These are phyloP conservation scores for Enteromius afrohamiltoni DNA, from an alignment of 2,797 vertebrate genomes.

Conservation along the genomic window DNA sequence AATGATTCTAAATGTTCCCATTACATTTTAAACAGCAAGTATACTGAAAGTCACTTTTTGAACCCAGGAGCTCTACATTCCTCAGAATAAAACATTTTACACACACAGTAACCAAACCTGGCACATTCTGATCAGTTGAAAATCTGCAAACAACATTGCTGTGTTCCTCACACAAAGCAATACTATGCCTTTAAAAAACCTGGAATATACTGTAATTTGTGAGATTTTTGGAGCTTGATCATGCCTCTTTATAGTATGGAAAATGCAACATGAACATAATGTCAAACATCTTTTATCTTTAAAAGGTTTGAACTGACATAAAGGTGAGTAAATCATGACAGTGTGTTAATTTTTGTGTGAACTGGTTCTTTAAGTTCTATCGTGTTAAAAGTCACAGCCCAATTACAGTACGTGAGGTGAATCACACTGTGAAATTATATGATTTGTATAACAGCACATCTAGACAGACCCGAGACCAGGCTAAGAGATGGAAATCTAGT, in stretches of 20 bases:
- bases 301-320: not conserved
- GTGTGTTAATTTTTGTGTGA: not conserved
- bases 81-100: slow-evolving; percentile 2
- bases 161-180: not conserved
- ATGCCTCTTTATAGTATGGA: not conserved
- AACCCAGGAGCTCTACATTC: not conserved
- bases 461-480: not conserved
- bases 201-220: not conserved
- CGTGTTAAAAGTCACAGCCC: not conserved
- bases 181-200: not conserved
- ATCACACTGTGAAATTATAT: not conserved
- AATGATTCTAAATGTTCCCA: not conserved
- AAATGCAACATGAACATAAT: not conserved
- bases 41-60: not conserved
- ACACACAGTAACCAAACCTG: not conserved
- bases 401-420: not conserved
- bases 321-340: not conserved
- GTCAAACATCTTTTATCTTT: not conserved
- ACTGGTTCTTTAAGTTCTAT: not conserved
- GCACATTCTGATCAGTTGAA: not conserved
- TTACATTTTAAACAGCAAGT: not conserved
- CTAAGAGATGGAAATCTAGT: not conserved
- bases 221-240: not conserved
- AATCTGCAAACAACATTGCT: not conserved
- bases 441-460: not conserved